Evolutionary conservation across 2,888 invertebrate genomes (phyloP), one percentile per base, ranked within the genome.

Genomic region (Candidula unifasciata): DNA sequence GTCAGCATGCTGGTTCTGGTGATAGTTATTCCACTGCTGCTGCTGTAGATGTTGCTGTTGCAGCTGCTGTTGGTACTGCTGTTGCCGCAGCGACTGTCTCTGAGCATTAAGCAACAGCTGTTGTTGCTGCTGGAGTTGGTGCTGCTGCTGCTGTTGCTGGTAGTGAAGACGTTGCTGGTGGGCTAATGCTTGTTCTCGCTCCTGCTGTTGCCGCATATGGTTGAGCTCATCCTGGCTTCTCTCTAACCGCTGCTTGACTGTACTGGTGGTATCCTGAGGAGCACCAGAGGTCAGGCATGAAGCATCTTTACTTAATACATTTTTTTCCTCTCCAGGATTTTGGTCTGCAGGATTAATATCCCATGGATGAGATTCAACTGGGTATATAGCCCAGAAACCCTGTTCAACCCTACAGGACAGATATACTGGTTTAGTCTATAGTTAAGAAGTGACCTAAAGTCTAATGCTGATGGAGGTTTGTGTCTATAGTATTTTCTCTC

Each of bases 21-120:
- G 73, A n/a, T 79, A 74, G 18, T n/a, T 66, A 37, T 77, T 71
- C n/a, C 57, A 37, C 6, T 83, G 86, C 54, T 85, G 86, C 33
- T 84, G 78, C 24, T 80, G 69, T 27, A 74, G 81, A 5, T 79
- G 85, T 21, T 80, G 85, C 21, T 52, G 74, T 18, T 85, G 83
- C 69, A 24, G 74, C 54, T 74, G 76, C 35, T 85, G 68, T 5
- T 81, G 78, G n/a, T 68, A 57, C 35, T 77, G 77, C 27, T 81
- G 80, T 27, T 80, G 77, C 27, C 71, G 74, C n/a, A 60, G 57
- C 69, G 80, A 73, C 57, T 33, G 79, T 18, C 35, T 57, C 74
- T 44, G 74, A 21, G 69, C 35, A 18, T 77, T 27, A 16, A 57
- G 30, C 18, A 30, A n/a, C 27, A 60, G 86, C 54, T 77, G 80